Conservation (phyloP, 2,888 invertebrate genomes). For the Ditula angustiorana region DNA sequence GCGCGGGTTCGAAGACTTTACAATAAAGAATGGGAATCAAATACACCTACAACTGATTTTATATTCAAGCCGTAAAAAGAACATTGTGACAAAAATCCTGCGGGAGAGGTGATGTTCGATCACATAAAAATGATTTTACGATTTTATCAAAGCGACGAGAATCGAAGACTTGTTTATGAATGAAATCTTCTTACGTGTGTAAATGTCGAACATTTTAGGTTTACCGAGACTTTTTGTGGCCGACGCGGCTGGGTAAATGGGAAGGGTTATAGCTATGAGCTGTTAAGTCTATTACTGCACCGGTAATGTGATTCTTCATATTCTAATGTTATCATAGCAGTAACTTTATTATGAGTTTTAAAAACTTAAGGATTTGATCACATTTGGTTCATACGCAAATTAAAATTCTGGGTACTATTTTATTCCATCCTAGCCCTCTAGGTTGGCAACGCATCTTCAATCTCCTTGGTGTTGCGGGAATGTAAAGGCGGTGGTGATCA, state of each 20-base stretch:
- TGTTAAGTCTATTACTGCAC: conserved; percentile 7
- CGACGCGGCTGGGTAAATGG: conserved; percentile 5
- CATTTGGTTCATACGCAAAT: too few relatives aligned
- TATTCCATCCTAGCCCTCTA: too few relatives aligned
- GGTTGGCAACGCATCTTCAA: too few relatives aligned
- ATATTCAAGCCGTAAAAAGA: conserved; percentile 68
- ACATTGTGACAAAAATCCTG: conserved; percentile 75
- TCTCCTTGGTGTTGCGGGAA: too few relatives aligned
- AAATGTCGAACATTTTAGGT: conserved; percentile 33
- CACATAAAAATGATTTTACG: conserved; percentile 80
- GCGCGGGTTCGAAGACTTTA: conserved; percentile 1
- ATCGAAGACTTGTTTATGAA: conserved; percentile 72
- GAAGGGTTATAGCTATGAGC: not conserved
- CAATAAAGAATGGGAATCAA: conserved; percentile 16
- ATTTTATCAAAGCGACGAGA: conserved; percentile 69
- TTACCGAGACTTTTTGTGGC: conserved; percentile 22
- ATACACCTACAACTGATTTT: conserved; percentile 48
- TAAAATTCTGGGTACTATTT: too few relatives aligned
- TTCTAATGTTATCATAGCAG: too few relatives aligned
- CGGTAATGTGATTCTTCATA: not conserved
- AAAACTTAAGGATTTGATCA: too few relatives aligned
- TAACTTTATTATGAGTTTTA: not conserved
- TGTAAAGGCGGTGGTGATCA: too few relatives aligned
- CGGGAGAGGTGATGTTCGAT: conserved; percentile 66
- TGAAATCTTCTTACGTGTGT: conserved; percentile 63